Evolutionary conservation across 2,888 invertebrate species (phyloP).

Genomic region (Scaptomyza tumidula): DNA sequence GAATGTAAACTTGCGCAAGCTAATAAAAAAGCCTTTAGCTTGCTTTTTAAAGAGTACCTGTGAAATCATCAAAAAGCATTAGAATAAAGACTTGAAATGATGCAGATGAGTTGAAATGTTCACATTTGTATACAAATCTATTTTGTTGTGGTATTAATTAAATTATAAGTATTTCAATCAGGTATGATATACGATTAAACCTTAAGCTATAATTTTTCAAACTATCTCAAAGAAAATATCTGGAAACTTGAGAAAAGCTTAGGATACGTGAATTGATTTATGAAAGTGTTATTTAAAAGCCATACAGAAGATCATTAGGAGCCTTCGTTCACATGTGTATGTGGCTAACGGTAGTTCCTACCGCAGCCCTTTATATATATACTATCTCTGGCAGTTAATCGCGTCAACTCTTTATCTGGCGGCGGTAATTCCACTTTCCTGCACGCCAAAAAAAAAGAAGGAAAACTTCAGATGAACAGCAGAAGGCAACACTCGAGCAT

Average conservation of each 20-base stretch:
- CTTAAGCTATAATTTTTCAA: neutral
- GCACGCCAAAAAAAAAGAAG: constrained; percentile 12
- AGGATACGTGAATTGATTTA: neutral
- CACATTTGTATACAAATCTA: too few relatives aligned
- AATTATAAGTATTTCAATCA: too few relatives aligned
- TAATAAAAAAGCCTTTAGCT: constrained; percentile 64
- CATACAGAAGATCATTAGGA: constrained; percentile 5
- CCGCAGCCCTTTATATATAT: constrained; percentile 9
- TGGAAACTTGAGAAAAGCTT: neutral
- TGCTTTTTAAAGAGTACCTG: neutral
- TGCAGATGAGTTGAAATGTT: neutral
- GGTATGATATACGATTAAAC: neutral
- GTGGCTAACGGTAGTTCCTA: constrained; percentile 47
- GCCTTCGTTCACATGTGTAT: constrained; percentile 2
- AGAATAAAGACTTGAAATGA: neutral
- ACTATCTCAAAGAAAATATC: neutral
- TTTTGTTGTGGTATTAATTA: too few relatives aligned
- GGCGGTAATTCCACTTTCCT: constrained; percentile 60
- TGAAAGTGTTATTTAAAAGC: neutral
- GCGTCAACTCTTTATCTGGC: constrained; percentile 71
- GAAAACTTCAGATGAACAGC: constrained; percentile 13
- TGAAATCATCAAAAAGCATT: constrained; percentile 4
- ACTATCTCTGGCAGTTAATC: constrained; percentile 64
- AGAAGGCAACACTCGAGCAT: constrained; percentile 64
- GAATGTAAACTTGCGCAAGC: constrained; percentile 59